Evolutionary conservation across 2,888 invertebrate genomes (phyloP), one percentile per base, ranked within the genome.

Genomic region (Heliconius sara): DNA sequence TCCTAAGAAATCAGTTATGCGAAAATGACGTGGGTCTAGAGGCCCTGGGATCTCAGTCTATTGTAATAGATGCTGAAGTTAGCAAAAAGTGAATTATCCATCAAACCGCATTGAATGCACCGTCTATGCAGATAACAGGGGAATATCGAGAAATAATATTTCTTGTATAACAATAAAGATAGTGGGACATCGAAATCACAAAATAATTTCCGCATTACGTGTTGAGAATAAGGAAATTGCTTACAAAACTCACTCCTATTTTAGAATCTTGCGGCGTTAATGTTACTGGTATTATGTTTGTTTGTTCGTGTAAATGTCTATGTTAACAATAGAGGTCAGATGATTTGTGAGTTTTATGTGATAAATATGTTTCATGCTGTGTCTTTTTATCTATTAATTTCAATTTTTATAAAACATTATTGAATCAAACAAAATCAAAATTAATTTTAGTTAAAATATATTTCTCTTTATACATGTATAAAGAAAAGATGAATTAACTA

Each of bases 131-230:
- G 83, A 83, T 83, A 84, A 82, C 80, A 81, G 81, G 65, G 78
- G 81, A 84, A 83, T 84, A 85, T 84, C 83, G 81, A 83, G 81
- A 83, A 84, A 84, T 84, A 84, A 84, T 83, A 81, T 83, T 84
- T 84, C 84, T 86, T 85, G 84, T 84, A 84, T 84, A 86, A 84
- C 85, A 85, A 86, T 85, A 85, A 85, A 84, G 85, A 85, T 86
- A 84, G 83, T 82, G 79, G 76, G 81, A 81, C 83, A 82, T 82
- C 79, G 83, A 84, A 84, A 84, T 83, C 84, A 83, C 81, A 81
- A 83, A 85, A 84, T 85, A 83, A 84, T 86, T 85, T 85, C 84
- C 86, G 84, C 83, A 82, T 82, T 83, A 85, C 85, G 85, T 85
- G 80, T 82, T 78, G 78, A 80, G 79, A 78, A 81, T 81, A 79